Evolutionary conservation across 2,113 vertebrate species (phyloP).

Genomic region (Brachypodius melanocephalos): DNA sequence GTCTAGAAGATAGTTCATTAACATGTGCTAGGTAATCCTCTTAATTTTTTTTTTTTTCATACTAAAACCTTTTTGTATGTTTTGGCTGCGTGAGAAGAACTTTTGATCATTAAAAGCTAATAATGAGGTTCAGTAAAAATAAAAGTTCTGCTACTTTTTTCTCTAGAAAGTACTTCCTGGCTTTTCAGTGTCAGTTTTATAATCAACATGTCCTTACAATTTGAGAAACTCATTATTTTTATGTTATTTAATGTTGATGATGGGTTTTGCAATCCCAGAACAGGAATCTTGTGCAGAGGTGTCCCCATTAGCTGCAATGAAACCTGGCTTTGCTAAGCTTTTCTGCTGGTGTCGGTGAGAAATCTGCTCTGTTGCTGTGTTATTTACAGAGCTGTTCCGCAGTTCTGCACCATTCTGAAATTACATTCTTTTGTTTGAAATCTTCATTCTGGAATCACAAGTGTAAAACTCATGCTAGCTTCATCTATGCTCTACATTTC

Average conservation of each 20-base stretch:
- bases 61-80: background rate
- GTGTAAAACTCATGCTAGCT: background rate
- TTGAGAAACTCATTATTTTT: background rate
- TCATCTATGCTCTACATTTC: background rate
- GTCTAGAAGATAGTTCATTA: background rate
- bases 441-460: background rate
- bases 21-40: background rate
- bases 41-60: background rate
- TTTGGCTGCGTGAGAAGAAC: background rate
- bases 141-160: background rate
- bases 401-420: background rate
- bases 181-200: background rate
- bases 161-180: background rate
- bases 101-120: background rate
- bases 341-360: background rate
- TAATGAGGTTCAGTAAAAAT: background rate
- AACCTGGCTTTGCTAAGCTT: background rate
- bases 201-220: background rate
- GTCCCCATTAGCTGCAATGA: background rate
- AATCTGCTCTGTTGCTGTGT: background rate
- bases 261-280: background rate
- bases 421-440: background rate
- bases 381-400: background rate
- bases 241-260: background rate
- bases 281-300: background rate